Conservation (phyloP, 1,140 invertebrate genomes). For the Laupala kohalensis region DNA sequence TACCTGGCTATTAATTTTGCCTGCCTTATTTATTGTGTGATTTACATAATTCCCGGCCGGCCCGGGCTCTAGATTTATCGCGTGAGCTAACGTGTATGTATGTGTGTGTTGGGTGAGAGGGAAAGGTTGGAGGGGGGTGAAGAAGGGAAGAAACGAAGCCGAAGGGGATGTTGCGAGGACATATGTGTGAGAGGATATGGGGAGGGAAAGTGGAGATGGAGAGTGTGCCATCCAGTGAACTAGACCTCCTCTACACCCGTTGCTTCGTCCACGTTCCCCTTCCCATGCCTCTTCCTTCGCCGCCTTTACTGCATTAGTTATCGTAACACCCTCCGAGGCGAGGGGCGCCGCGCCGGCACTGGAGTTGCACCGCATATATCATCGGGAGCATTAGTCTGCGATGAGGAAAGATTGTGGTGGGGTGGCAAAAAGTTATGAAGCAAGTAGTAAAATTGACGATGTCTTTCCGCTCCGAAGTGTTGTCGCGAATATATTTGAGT, state of each 20-base stretch:
- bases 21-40: neutral
- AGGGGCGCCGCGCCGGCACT: no score
- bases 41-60: neutral
- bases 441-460: no score
- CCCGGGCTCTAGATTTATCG: neutral
- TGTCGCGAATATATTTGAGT: no score
- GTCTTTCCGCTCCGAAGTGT: no score
- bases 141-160: no score
- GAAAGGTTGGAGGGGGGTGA: no score
- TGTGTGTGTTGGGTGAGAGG: no score
- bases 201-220: no score
- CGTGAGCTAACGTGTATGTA: neutral
- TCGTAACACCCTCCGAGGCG: neutral
- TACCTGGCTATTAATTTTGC: neutral
- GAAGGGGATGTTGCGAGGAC: neutral
- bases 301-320: neutral
- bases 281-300: neutral
- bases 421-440: no score
- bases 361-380: neutral
- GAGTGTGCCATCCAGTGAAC: neutral
- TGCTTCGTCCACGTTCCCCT: no score
- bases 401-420: neutral
- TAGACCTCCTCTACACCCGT: no score
- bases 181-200: no score
- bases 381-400: neutral